Percentiles rank a stretch among this genome's conserved stretches.
These are phyloP conservation scores for Lontra canadensis DNA, from an alignment of 2,113 vertebrate species.

Conservation along the genomic window DNA sequence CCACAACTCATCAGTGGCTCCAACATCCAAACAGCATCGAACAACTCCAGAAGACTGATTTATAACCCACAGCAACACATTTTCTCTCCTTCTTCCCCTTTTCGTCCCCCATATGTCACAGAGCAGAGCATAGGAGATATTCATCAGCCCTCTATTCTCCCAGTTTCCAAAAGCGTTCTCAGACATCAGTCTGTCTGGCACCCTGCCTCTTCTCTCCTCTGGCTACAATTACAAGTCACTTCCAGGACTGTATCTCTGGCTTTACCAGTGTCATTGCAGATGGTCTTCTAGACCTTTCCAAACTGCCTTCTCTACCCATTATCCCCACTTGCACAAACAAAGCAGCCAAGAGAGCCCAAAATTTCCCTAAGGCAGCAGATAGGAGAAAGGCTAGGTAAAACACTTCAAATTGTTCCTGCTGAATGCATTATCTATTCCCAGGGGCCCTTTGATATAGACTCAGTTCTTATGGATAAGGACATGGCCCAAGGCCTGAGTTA, in stretches of 20 bases:
- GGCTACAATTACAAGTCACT: not conserved
- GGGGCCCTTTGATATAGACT: not conserved
- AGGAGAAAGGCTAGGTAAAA: not conserved
- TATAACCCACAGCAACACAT: not conserved
- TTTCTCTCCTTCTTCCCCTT: not conserved
- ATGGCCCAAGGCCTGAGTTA: not conserved
- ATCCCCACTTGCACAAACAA: not conserved
- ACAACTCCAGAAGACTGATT: not conserved
- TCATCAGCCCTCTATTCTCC: not conserved
- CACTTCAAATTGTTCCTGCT: not conserved
- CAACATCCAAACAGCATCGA: not conserved
- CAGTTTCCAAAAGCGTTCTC: not conserved
- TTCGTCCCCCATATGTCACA: too few relatives aligned
- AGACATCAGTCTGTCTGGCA: not conserved
- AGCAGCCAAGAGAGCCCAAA: not conserved
- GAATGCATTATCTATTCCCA: not conserved
- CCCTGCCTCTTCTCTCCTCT: not conserved
- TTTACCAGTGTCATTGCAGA: not conserved
- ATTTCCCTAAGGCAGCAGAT: not conserved
- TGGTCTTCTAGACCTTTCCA: not conserved
- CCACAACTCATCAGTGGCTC: not conserved
- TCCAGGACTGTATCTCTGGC: not conserved
- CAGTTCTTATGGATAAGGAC: not conserved
- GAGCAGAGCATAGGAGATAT: not conserved
- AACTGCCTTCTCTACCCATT: not conserved